Percentiles rank a stretch among this genome's conserved stretches.
Evolutionary conservation across 2,888 invertebrate species (phyloP).

Genomic region (Beris chalybata): DNA sequence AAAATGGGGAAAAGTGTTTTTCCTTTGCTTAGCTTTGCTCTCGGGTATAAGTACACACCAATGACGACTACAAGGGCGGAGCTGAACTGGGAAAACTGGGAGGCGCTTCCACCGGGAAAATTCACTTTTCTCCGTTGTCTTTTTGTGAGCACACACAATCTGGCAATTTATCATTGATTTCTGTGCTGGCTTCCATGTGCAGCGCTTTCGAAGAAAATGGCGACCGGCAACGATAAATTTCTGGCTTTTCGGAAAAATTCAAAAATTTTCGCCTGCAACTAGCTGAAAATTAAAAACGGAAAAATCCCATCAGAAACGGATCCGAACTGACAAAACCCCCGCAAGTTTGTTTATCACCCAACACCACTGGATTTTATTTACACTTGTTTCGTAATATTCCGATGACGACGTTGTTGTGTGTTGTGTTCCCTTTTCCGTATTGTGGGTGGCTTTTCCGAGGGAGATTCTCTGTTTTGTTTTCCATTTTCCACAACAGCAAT

Average conservation of each 20-base stretch:
- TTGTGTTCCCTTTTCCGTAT: conserved; percentile 10
- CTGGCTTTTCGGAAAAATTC: background rate
- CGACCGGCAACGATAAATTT: conserved; percentile 9
- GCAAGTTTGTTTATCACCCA: conserved; percentile 36
- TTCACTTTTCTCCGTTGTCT: conserved; percentile 21
- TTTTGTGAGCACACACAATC: background rate
- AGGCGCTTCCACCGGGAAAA: conserved; percentile 33
- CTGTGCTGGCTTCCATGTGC: conserved; percentile 16
- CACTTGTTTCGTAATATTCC: conserved; percentile 36
- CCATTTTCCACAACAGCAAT: conserved; percentile 17
- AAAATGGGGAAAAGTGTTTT: conserved; percentile 33
- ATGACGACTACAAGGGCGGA: conserved; percentile 38
- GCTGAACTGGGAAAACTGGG: conserved; percentile 35
- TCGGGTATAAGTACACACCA: conserved; percentile 29
- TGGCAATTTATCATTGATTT: conserved; percentile 23
- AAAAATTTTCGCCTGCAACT: background rate
- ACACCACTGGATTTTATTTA: conserved; percentile 41
- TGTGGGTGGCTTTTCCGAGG: conserved; percentile 12
- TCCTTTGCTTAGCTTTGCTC: conserved; percentile 27
- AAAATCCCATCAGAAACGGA: background rate
- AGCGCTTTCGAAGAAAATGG: conserved; percentile 29
- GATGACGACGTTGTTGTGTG: conserved; percentile 19
- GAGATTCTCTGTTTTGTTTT: conserved; percentile 29
- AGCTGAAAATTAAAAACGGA: background rate
- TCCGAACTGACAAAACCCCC: conserved; percentile 17